phyloP scores from a whole-genome alignment of 2,113 vertebrate species.

The Poecile atricapillus region DNA sequence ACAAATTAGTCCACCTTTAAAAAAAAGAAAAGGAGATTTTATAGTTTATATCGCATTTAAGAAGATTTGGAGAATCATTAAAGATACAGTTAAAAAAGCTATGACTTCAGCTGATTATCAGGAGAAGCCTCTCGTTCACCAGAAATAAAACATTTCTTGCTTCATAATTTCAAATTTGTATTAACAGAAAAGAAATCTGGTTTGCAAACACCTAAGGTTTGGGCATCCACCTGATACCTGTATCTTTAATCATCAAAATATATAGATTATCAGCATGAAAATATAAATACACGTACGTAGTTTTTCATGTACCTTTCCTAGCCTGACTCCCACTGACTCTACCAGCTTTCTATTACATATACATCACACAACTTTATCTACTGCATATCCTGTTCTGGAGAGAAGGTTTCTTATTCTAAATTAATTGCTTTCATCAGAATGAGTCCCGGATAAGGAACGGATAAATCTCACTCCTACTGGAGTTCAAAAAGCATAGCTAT shows the following conservation, averaged over 20 bases:
- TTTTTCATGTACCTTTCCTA: background rate
- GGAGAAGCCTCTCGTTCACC: background rate
- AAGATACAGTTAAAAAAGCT: conserved; percentile 10
- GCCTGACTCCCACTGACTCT: background rate
- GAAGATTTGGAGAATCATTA: conserved; percentile 24
- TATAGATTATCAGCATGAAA: background rate
- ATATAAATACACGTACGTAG: background rate
- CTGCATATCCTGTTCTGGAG: background rate
- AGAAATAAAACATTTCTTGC: background rate
- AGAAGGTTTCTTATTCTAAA: background rate
- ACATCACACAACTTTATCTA: background rate
- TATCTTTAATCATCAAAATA: background rate
- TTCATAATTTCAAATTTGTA: background rate
- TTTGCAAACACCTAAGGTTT: background rate
- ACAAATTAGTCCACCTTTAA: background rate
- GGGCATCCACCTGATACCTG: background rate
- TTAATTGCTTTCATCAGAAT: background rate
- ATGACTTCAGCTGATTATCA: background rate
- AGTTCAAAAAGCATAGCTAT: background rate
- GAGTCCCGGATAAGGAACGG: background rate
- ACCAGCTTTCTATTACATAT: background rate
- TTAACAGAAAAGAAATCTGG: background rate
- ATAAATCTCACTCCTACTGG: background rate
- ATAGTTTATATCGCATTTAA: background rate
- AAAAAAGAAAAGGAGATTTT: background rate